phyloP scores from a whole-genome alignment of 2,888 invertebrate genomes.

The Hipparchia sbordonii region DNA sequence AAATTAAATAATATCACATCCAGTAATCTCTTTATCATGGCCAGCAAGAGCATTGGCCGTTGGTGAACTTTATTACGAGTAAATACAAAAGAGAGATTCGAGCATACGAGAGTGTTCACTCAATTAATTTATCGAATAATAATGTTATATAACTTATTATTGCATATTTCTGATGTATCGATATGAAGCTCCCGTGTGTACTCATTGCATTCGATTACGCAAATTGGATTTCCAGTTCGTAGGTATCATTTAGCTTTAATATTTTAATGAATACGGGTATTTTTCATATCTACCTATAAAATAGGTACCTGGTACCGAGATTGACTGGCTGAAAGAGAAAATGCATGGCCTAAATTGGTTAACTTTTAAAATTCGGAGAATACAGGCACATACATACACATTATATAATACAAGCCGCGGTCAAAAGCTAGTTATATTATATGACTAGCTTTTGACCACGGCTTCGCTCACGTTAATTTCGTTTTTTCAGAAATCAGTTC shows the following conservation, averaged over 20 bases:
- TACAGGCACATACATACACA: too few relatives aligned
- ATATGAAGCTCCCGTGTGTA: slow-evolving; percentile 15
- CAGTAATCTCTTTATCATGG: not conserved
- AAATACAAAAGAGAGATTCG: slow-evolving; percentile 15
- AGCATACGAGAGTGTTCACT: slow-evolving; percentile 12
- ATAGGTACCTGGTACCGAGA: too few relatives aligned
- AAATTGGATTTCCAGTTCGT: slow-evolving; percentile 17
- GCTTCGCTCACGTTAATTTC: too few relatives aligned
- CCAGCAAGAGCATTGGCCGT: not conserved
- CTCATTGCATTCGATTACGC: slow-evolving; percentile 16
- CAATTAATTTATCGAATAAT: slow-evolving; percentile 29
- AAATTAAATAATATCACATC: not conserved
- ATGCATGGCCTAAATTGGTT: too few relatives aligned
- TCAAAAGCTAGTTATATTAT: too few relatives aligned
- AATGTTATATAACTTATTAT: not conserved
- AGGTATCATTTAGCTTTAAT: not conserved
- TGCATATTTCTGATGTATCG: slow-evolving; percentile 28
- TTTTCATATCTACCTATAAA: too few relatives aligned
- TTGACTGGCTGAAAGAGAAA: too few relatives aligned
- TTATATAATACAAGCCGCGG: too few relatives aligned
- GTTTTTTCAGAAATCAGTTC: too few relatives aligned
- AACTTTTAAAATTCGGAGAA: too few relatives aligned
- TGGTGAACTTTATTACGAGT: slow-evolving; percentile 5
- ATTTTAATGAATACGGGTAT: not conserved
- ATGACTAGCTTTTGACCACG: too few relatives aligned